Conservation (phyloP, 2,797 vertebrate genomes). For the Neopelma chrysocephalum region DNA sequence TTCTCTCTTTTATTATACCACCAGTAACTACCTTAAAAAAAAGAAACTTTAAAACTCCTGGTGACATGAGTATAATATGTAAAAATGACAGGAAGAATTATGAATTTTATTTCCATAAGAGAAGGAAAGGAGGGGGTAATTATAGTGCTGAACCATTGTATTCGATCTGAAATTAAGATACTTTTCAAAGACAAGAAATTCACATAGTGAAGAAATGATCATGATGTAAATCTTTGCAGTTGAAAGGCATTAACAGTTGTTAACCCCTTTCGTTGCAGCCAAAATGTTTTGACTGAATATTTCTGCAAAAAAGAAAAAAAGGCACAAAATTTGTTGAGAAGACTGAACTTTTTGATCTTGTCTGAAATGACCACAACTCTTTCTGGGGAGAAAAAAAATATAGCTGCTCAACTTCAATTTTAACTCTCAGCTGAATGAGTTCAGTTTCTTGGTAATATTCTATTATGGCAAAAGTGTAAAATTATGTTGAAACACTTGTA, state of each 20-base stretch:
- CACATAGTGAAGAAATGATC: not conserved
- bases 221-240: slow-evolving; percentile 33
- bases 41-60: slow-evolving; percentile 60
- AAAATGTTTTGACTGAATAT: slow-evolving; percentile 49
- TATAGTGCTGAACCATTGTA: slow-evolving; percentile 48
- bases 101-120: slow-evolving; percentile 63
- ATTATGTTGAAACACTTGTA: not conserved
- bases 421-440: not conserved
- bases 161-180: slow-evolving; percentile 55
- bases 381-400: not conserved
- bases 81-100: slow-evolving; percentile 72
- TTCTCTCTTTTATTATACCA: slow-evolving; percentile 70
- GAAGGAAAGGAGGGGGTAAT: slow-evolving; percentile 47
- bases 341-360: not conserved
- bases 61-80: slow-evolving; percentile 51
- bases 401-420: not conserved
- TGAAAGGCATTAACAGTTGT: slow-evolving; percentile 41
- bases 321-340: not conserved
- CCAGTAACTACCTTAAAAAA: slow-evolving; percentile 58
- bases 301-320: not conserved
- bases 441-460: not conserved
- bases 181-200: slow-evolving; percentile 38
- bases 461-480: not conserved
- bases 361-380: slow-evolving; percentile 15
- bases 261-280: slow-evolving; percentile 57